Evolutionary conservation across 2,113 vertebrate species (phyloP).

Genomic region (Alces alces): DNA sequence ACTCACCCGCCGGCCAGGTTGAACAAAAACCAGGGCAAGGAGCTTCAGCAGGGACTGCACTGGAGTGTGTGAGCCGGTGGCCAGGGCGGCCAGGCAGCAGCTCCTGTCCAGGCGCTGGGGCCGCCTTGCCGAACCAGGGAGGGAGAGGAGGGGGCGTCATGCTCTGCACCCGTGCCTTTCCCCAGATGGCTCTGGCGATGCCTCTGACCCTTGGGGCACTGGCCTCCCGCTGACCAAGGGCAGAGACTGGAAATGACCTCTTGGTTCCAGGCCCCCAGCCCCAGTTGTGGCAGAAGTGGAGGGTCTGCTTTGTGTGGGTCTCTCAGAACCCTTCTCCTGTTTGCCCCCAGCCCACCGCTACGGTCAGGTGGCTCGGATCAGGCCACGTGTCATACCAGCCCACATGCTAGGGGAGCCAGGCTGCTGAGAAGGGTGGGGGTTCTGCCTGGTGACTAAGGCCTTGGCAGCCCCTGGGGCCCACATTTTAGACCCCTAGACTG

Average conservation of each 20-base stretch:
- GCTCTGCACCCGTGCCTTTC: not conserved
- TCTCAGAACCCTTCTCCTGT: not conserved
- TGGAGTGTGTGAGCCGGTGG: not conserved
- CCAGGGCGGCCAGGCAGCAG: not conserved
- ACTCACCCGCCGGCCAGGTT: not conserved
- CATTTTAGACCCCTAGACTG: not conserved
- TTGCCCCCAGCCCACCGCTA: not conserved
- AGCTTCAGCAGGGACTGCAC: not conserved
- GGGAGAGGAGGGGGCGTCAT: not conserved
- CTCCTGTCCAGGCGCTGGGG: not conserved
- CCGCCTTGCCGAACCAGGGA: fast-evolving
- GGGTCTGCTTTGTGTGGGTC: not conserved
- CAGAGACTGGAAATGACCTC: not conserved
- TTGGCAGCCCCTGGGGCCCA: fast-evolving
- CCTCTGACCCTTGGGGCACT: no score
- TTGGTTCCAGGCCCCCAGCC: not conserved
- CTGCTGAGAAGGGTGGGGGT: no score
- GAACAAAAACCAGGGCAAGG: conserved; percentile 51
- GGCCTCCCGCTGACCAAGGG: fast-evolving
- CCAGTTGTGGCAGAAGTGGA: fast-evolving
- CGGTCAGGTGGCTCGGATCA: not conserved
- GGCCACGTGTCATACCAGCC: fast-evolving
- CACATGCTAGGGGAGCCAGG: not conserved
- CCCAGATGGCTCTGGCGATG: not conserved
- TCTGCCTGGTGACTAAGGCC: not conserved